Evolutionary conservation across 2,113 vertebrate genomes (phyloP), one percentile per base, ranked within the genome.

Genomic region (Neopipo cinnamomea): DNA sequence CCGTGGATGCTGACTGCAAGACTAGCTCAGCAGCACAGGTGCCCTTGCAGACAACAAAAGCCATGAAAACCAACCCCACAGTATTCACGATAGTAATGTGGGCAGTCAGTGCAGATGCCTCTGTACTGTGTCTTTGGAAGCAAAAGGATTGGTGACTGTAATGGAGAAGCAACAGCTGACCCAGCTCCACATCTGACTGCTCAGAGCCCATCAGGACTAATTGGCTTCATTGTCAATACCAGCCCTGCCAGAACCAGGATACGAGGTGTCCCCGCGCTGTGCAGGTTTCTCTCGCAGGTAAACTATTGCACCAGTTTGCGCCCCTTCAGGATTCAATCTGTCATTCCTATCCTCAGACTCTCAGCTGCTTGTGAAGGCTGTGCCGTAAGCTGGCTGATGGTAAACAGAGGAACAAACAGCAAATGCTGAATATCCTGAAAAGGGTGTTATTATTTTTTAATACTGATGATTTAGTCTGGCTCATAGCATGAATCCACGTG

Each of bases 1-100:
- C 41, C 35, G 42, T 21, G 2, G 0, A 15, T 33, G 56, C 35
- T 39, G 72, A 11, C 8, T 58, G 27, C 35, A 25, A 17, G 7
- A 16, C 47, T 28, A 37, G 30, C 39, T 85, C 53, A 56, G 65
- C 37, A 52, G 47, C 22, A 46, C 42, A 67, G 59, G 27, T 39
- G n/a, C 37, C 42, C 31, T 6, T n/a, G 31, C 12, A 68, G 27
- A 31, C n/a, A 77, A 15, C 0, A 0, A 50, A 81, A 37, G 31
- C 20, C 24, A 17, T 2, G 2, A 50, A 73, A 89, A 5, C 15
- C 39, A 65, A 12, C 18, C 24, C 28, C 15, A 25, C 2, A 11
- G 16, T n/a, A 37, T 0, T 0, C 0, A 0, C 12, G 7, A 21
- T 22, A 33, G 39, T 0, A 1, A 65, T 9, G 18, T 0, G 0